Conservation (phyloP, 2,888 invertebrate species). For the Esperia sulphurella region DNA sequence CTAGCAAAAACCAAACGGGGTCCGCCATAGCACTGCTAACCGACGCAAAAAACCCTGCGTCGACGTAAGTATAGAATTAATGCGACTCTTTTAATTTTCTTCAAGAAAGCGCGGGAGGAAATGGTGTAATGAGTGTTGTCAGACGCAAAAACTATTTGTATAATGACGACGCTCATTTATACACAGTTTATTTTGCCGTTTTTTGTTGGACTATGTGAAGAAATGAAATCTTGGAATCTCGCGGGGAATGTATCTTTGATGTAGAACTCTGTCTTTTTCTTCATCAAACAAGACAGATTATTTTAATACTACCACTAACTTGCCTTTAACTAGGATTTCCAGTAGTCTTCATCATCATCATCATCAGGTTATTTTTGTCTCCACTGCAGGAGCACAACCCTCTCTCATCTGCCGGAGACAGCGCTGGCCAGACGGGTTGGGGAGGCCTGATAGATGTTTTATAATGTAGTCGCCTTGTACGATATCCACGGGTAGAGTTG, state of each 20-base stretch:
- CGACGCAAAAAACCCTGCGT: constrained; percentile 52
- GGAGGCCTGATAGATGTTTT: too few relatives aligned
- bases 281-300: too few relatives aligned
- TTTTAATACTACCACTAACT: too few relatives aligned
- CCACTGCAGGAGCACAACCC: too few relatives aligned
- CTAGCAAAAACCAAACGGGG: constrained; percentile 52
- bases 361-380: too few relatives aligned
- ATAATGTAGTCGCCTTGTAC: too few relatives aligned
- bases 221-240: not conserved
- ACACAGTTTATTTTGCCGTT: constrained; percentile 25
- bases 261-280: not conserved
- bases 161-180: constrained; percentile 64
- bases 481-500: too few relatives aligned
- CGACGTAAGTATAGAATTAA: constrained; percentile 74
- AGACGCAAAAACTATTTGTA: constrained; percentile 65
- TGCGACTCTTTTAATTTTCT: constrained; percentile 75
- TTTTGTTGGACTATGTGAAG: constrained; percentile 11
- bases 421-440: too few relatives aligned
- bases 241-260: not conserved
- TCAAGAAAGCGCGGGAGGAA: constrained; percentile 77
- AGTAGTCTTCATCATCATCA: too few relatives aligned
- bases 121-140: constrained; percentile 73
- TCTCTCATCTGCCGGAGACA: too few relatives aligned
- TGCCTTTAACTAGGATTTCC: too few relatives aligned
- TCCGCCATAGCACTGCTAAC: constrained; percentile 62